A percentile compares a stretch with the other conserved stretches of the same genome.
Conservation (phyloP, 2,888 invertebrate species). For the Hirtodrosophila duncani region DNA sequence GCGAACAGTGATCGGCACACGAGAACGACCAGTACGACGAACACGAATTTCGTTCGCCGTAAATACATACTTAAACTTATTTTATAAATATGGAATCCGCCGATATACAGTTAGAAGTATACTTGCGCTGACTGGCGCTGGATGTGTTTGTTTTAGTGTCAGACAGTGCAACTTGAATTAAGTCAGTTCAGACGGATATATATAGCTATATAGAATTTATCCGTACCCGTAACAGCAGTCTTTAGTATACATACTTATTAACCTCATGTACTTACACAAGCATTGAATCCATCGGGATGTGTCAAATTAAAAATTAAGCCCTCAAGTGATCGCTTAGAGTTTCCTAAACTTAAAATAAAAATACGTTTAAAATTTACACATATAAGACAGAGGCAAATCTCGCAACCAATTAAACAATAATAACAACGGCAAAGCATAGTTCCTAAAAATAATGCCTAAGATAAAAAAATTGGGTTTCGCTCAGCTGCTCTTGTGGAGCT, state of each 20-base stretch:
- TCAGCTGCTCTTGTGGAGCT: conserved; percentile 34
- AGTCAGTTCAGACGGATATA: too few relatives aligned
- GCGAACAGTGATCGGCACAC: conserved; percentile 15
- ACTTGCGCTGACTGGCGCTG: conserved; percentile 64
- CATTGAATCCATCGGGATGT: too few relatives aligned
- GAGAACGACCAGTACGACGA: conserved; percentile 7
- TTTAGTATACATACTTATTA: too few relatives aligned
- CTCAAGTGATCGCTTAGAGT: too few relatives aligned
- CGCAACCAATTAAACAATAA: background rate
- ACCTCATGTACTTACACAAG: too few relatives aligned
- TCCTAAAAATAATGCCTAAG: conserved; percentile 31
- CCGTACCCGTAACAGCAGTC: too few relatives aligned
- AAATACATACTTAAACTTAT: conserved; percentile 36
- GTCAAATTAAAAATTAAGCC: too few relatives aligned
- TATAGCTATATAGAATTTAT: too few relatives aligned
- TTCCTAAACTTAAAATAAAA: too few relatives aligned
- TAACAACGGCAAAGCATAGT: conserved; percentile 11
- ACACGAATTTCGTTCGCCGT: conserved; percentile 16
- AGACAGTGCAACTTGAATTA: too few relatives aligned
- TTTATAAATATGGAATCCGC: conserved; percentile 55
- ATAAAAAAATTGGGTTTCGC: conserved; percentile 9
- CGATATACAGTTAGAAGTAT: conserved; percentile 69
- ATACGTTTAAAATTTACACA: too few relatives aligned
- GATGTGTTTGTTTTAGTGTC: conserved; percentile 46
- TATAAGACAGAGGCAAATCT: conserved; percentile 18